Base-by-base conservation (phyloP, 1,140 invertebrate genomes). In the Coelopa frigida region DNA sequence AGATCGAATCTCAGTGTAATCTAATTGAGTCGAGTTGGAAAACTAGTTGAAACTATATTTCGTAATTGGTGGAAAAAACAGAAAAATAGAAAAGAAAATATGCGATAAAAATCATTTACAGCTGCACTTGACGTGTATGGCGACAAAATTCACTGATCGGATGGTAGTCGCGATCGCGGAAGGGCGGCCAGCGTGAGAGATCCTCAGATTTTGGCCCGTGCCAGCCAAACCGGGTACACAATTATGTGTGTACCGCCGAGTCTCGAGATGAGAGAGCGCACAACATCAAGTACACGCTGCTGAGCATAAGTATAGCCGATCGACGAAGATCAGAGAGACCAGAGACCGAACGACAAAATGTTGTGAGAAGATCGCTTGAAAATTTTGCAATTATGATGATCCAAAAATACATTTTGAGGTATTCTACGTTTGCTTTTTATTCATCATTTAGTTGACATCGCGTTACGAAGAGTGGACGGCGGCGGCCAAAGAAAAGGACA, bases 381-480 rank as follows among this genome's bases (percentile, higher is more conserved):
- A 20, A 29, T 42, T 29, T 42, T 20, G 23, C 23, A 42, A 42
- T 29, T 42, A 42, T 42, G n/a, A 42, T 24, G 32, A 29, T 42
- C 26, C 40, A 23, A 42, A 42, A 42, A 42, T 42, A 42, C 20
- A 27, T 42, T 42, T 42, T 37, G 27, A 42, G 40, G 40, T 42
- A 39, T 22, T 29, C 22, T 42, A 29, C 40, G 32, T 42, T 42
- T 29, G 40, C n/a, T 42, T 29, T 29, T 42, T 18, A 15, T 8
- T 7, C 24, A 29, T 22, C 11, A 27, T 26, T 20, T 24, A 20
- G 7, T 22, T 18, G 22, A 23, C n/a, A 23, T 42, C 23, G 26
- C 22, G 17, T 29, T 20, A 42, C 7, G 11, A 17, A 5, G n/a
- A n/a, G n/a, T n/a, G n/a, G n/a, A 17, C 12, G 20, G 23, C 22